Evolutionary conservation across 2,797 vertebrate species (phyloP).

Genomic region (Catamblyrhynchus diadema): DNA sequence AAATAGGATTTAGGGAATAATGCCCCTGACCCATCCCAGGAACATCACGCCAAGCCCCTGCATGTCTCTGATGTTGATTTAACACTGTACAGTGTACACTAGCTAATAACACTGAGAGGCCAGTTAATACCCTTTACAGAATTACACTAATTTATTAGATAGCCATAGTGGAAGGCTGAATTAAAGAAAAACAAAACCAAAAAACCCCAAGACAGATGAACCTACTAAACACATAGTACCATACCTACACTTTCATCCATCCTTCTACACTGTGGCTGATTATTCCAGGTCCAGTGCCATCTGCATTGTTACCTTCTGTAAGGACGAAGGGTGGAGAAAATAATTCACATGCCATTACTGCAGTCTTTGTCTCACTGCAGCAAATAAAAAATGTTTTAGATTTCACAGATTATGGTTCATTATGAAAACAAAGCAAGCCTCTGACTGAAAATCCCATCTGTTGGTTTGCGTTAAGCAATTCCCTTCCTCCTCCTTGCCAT

Average conservation of each 20-base stretch:
- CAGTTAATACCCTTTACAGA: not conserved
- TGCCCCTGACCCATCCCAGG: not conserved
- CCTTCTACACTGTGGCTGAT: not conserved
- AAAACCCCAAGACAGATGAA: not conserved
- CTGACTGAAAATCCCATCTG: slow-evolving; percentile 36
- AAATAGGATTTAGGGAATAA: not conserved
- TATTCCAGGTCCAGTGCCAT: not conserved
- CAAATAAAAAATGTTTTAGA: slow-evolving; percentile 41
- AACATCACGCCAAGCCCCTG: not conserved
- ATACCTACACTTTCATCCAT: not conserved
- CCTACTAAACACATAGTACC: not conserved
- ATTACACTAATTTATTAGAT: not conserved
- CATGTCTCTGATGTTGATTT: not conserved
- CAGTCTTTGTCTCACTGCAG: not conserved
- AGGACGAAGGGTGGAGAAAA: not conserved
- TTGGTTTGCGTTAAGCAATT: slow-evolving; percentile 26
- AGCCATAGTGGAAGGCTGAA: not conserved
- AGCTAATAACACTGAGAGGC: not conserved
- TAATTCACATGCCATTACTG: not conserved
- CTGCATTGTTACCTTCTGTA: not conserved
- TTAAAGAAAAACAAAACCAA: not conserved
- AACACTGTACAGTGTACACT: not conserved
- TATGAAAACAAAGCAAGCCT: slow-evolving; percentile 47
- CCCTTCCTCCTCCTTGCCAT: not conserved
- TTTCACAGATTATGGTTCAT: slow-evolving; percentile 32